phyloP scores from a whole-genome alignment of 1,140 invertebrate genomes.

The Nautilus pompilius region DNA sequence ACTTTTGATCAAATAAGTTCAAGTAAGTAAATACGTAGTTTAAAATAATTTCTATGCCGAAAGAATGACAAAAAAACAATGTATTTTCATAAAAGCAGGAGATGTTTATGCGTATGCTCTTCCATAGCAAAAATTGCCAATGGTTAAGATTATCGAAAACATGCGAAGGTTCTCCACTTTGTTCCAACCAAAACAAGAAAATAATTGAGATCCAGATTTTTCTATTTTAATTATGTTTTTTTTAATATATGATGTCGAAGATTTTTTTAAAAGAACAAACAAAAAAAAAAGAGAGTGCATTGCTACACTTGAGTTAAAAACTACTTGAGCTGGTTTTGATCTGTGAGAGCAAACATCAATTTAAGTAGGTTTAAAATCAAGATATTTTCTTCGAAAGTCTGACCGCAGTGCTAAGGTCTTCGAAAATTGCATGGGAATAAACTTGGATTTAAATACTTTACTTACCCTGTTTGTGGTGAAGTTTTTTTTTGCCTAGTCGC shows the following conservation, averaged over 20 bases:
- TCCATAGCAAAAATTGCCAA: background rate
- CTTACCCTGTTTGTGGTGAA: background rate
- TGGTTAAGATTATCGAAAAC: background rate
- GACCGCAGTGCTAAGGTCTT: background rate
- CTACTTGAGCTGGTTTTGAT: background rate
- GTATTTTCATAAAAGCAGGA: background rate
- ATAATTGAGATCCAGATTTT: background rate
- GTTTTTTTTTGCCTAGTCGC: background rate
- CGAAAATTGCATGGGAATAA: background rate
- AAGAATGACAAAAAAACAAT: background rate
- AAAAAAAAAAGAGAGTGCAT: background rate
- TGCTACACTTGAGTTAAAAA: background rate
- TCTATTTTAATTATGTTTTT: background rate
- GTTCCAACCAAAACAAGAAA: background rate
- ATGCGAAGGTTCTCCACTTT: background rate
- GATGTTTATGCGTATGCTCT: background rate
- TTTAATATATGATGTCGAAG: background rate
- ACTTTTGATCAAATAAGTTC: background rate
- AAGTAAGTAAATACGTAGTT: background rate
- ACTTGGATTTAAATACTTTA: background rate
- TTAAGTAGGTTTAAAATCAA: background rate
- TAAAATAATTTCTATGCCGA: background rate
- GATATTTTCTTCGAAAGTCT: background rate
- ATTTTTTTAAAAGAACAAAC: background rate
- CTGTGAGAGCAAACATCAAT: background rate